Evolutionary conservation across 2,113 vertebrate genomes (phyloP).

Genomic region (Cebidichthys violaceus): DNA sequence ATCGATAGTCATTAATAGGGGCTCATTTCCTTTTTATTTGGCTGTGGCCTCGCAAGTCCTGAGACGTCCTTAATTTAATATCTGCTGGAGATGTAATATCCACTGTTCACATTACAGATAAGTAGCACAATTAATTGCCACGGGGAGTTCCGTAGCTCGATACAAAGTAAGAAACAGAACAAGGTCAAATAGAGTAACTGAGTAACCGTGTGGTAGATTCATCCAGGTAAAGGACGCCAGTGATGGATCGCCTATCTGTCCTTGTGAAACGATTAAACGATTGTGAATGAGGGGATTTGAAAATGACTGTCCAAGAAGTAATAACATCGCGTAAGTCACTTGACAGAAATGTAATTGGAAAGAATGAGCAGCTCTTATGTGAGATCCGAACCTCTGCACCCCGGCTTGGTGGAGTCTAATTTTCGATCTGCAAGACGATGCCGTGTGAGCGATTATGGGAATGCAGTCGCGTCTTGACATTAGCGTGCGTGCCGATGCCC

Average conservation of each 20-base stretch:
- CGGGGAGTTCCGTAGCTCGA: slow-evolving; percentile 53
- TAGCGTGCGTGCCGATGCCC: not conserved
- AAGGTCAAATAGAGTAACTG: slow-evolving; percentile 70
- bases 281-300: slow-evolving; percentile 68
- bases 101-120: slow-evolving; percentile 77
- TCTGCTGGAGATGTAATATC: slow-evolving; percentile 74
- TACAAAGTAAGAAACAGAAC: slow-evolving; percentile 57
- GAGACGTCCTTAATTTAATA: slow-evolving; percentile 78
- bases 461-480: not conserved
- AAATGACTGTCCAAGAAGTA: slow-evolving; percentile 74
- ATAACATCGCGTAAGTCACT: slow-evolving; percentile 76
- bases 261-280: slow-evolving; percentile 59
- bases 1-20: slow-evolving; percentile 79
- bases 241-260: slow-evolving; percentile 74
- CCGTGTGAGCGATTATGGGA: not conserved
- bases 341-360: slow-evolving; percentile 73
- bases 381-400: slow-evolving; percentile 20
- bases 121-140: slow-evolving; percentile 77
- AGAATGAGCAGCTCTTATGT: slow-evolving; percentile 59
- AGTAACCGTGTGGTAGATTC: slow-evolving; percentile 23
- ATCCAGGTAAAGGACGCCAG: slow-evolving; percentile 56
- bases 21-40: slow-evolving; percentile 79
- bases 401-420: slow-evolving; percentile 2
- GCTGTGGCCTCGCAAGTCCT: slow-evolving; percentile 64
- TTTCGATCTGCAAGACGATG: slow-evolving; percentile 5